Evolutionary conservation across 2,113 vertebrate species (phyloP).

Genomic region (Brevimyrus niger): DNA sequence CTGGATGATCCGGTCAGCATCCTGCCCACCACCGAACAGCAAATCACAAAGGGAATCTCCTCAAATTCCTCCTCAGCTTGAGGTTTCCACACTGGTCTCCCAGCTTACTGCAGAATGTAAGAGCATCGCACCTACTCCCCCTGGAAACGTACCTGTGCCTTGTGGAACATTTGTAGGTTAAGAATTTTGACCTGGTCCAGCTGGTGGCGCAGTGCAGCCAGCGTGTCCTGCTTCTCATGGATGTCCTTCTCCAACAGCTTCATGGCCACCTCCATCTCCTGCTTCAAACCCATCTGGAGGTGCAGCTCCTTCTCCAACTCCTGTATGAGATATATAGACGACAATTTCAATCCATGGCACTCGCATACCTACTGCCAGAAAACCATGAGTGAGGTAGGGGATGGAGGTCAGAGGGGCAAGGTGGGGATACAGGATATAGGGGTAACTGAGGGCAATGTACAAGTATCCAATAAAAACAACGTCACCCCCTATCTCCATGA

Average conservation of each 20-base stretch:
- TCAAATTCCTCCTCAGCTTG: neutral
- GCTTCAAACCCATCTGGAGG: constrained; percentile 86
- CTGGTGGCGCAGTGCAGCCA: constrained; percentile 82
- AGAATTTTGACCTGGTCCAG: constrained; percentile 92
- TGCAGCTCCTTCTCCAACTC: constrained; percentile 90
- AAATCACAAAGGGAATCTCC: neutral
- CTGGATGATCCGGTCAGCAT: constrained; percentile 67
- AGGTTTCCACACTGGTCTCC: neutral
- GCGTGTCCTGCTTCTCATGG: constrained; percentile 89
- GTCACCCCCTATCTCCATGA: neutral
- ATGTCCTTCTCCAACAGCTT: constrained; percentile 94
- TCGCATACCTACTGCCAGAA: neutral
- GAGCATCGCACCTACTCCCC: neutral
- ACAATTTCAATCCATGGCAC: neutral
- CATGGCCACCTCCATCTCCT: constrained; percentile 98
- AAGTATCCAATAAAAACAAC: neutral
- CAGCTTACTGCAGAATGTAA: neutral
- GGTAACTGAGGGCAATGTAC: neutral
- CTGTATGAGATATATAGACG: constrained; percentile 46
- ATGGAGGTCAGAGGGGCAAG: neutral
- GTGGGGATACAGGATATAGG: neutral
- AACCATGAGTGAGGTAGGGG: neutral
- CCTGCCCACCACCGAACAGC: constrained; percentile 49
- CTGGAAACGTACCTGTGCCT: constrained; percentile 70
- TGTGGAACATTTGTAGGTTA: constrained; percentile 95